Percentiles rank a stretch among this genome's conserved stretches.
Evolutionary conservation across 2,113 vertebrate species (phyloP).

Genomic region (Nothobranchius kuhntae): DNA sequence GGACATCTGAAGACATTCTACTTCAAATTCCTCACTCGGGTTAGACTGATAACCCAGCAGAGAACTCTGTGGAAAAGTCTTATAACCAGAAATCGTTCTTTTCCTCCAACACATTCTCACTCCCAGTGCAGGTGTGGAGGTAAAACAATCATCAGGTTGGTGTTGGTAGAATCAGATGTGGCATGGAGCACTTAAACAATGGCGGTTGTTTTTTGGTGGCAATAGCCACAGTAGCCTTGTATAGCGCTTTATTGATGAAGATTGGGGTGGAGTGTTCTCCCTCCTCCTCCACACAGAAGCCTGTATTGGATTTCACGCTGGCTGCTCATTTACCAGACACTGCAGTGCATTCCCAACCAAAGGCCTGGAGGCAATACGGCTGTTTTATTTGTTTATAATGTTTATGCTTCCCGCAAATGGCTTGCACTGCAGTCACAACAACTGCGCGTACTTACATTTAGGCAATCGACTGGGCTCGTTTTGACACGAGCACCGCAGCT

Average conservation of each 20-base stretch:
- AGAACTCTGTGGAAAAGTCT: constrained; percentile 9
- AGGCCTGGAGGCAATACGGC: constrained; percentile 71
- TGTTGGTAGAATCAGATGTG: constrained; percentile 41
- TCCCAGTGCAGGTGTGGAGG: neutral
- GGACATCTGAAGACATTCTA: constrained; percentile 19
- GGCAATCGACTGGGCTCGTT: constrained; percentile 78
- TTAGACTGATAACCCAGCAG: constrained; percentile 5
- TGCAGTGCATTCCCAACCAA: constrained; percentile 73
- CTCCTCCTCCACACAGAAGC: constrained; percentile 52
- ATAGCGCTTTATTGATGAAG: constrained; percentile 71
- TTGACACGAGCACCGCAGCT: constrained; percentile 62
- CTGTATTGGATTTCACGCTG: constrained; percentile 76
- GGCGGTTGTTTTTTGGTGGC: constrained; percentile 56
- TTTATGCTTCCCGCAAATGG: constrained; percentile 77
- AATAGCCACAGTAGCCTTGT: constrained; percentile 58
- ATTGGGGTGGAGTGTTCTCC: constrained; percentile 66
- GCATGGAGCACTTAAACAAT: constrained; percentile 53
- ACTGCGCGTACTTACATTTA: constrained; percentile 81
- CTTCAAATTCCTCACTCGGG: constrained; percentile 23
- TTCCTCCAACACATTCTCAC: neutral
- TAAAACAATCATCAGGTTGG: constrained; percentile 24
- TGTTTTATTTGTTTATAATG: constrained; percentile 84
- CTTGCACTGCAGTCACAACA: constrained; percentile 63
- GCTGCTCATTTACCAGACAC: constrained; percentile 77
- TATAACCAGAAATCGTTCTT: constrained; percentile 16